Evolutionary conservation across 2,888 invertebrate species (phyloP), one percentile per base, ranked within the genome.

Genomic region (Cancer borealis): DNA sequence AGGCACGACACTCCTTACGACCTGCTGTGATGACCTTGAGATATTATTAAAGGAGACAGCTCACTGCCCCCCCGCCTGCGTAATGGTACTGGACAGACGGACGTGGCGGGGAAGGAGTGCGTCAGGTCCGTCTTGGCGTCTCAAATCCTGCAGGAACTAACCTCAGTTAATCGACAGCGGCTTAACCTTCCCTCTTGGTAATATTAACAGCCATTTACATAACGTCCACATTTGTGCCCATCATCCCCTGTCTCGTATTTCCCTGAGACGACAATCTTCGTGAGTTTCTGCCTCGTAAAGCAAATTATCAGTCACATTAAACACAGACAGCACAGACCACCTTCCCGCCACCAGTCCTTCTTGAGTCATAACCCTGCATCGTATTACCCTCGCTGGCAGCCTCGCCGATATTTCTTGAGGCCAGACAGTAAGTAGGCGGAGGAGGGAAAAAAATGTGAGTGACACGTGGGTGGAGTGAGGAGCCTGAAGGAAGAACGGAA

Each of bases 291-390:
- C 26, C 79, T 79, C 79, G 79, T 79, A 79, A 79, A 79, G n/a
- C 79, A 79, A 79, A 79, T 30, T 79, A 79, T 79, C 79, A 79
- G 79, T 79, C 79, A 79, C 79, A 79, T 79, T 79, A 26, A 79
- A 79, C 79, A 79, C 79, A 79, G 30, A 30, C 79, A 30, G 79
- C 79, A 30, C 79, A 79, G 79, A 26, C 79, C 79, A 79, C 79
- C 30, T 10, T 14, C 79, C 21, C 8, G 30, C 79, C 79, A 3
- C 79, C 79, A 26, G 66, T 30, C 79, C 79, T 30, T 21, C 21
- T 79, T 30, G 30, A 21, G 79, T 30, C 79, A 79, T 79, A 79
- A 79, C 30, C 79, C 26, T 26, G 79, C 79, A 79, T 79, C 12
- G 79, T 30, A 79, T 79, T 79, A 30, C 79, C 79, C 79, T 26